These are phyloP conservation scores for Pectinophora gossypiella DNA, from an alignment of 1,140 invertebrate genomes.

Conservation along the genomic window DNA sequence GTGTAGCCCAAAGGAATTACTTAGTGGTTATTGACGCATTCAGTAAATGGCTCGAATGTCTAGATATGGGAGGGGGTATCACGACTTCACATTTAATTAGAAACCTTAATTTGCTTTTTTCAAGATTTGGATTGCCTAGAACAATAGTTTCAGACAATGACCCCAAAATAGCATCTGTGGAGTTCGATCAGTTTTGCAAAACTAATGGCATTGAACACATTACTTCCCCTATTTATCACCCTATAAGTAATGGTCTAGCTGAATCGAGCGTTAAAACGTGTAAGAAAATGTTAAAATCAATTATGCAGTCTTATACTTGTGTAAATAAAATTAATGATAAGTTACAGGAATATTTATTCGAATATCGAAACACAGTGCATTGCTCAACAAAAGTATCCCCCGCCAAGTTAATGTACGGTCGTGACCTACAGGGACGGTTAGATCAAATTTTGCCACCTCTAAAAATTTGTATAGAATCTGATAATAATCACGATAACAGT, in stretches of 20 bases:
- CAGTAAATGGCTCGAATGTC: conserved; percentile 9
- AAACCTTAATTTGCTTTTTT: neutral
- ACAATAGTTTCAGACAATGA: conserved; percentile 7
- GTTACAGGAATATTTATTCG: conserved; percentile 14
- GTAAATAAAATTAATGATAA: conserved; percentile 1
- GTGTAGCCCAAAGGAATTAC: neutral
- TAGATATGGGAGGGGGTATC: conserved; percentile 1
- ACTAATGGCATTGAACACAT: conserved; percentile 3
- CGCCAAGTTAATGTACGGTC: conserved; percentile 17
- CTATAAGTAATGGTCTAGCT: conserved; percentile 3
- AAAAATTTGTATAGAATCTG: too few species aligned
- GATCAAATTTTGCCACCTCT: conserved; percentile 2
- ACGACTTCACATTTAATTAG: neutral
- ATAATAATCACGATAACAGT: neutral
- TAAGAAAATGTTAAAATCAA: conserved; percentile 10
- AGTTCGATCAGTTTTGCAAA: neutral
- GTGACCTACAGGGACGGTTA: conserved; percentile 14
- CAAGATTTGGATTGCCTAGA: neutral
- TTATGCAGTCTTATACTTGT: neutral
- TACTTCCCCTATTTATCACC: conserved; percentile 7
- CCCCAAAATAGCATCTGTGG: neutral
- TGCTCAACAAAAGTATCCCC: conserved; percentile 14
- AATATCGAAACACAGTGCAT: conserved; percentile 19
- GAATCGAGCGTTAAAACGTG: conserved; percentile 5
- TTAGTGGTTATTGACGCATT: conserved; percentile 3